Evolutionary conservation across 2,888 invertebrate genomes (phyloP).

Genomic region (Orgyia antiqua): DNA sequence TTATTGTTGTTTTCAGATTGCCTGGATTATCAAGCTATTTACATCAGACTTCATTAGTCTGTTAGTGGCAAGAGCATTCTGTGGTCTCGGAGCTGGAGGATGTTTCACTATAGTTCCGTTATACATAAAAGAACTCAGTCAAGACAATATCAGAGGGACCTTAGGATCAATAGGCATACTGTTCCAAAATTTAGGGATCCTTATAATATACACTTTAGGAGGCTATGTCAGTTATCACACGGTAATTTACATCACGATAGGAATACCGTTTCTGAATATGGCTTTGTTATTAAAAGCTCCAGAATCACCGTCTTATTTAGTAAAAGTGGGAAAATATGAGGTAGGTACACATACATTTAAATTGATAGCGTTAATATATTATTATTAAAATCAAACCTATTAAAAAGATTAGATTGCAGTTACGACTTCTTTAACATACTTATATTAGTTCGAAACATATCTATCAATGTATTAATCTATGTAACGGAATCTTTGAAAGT

Average conservation of each 20-base stretch:
- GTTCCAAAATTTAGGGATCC: conserved; percentile 39
- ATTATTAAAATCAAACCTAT: not conserved
- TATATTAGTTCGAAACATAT: too few species aligned
- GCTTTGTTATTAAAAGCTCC: conserved; percentile 41
- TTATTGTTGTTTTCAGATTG: conserved; percentile 5
- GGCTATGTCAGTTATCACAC: conserved; percentile 42
- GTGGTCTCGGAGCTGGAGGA: conserved; percentile 39
- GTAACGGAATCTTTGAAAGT: too few species aligned
- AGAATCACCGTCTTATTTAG: conserved; percentile 52
- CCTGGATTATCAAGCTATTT: conserved; percentile 34
- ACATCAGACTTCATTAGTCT: conserved; percentile 27
- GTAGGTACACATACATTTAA: too few species aligned
- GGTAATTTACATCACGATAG: conserved; percentile 34
- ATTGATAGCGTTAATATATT: too few species aligned
- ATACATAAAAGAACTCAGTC: conserved; percentile 50
- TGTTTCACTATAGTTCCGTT: conserved; percentile 42
- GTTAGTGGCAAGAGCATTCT: conserved; percentile 34
- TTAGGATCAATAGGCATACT: conserved; percentile 35
- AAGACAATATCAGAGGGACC: conserved; percentile 42
- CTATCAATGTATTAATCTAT: too few species aligned
- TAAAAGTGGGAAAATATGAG: conserved; percentile 41
- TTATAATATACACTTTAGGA: conserved; percentile 43
- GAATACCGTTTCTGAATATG: conserved; percentile 34
- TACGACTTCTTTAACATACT: too few species aligned
- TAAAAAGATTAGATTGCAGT: too few species aligned